These are phyloP conservation scores for Ptycholaimellus sp. DNA, from an alignment of 2,888 invertebrate species.

Conservation along the genomic window DNA sequence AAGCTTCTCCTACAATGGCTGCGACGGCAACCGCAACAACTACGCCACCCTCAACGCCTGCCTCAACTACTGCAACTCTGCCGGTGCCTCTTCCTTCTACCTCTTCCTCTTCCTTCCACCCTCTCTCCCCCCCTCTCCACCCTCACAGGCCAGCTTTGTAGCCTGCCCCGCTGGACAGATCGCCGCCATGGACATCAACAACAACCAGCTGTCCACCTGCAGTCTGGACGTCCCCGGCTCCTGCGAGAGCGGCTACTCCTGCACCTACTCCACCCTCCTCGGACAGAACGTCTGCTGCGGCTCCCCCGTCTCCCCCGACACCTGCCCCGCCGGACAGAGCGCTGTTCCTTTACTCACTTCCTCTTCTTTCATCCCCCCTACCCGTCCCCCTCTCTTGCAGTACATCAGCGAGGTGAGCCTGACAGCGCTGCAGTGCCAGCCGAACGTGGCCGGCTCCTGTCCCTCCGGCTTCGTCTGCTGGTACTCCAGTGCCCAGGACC, in stretches of 20 bases:
- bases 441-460: slow-evolving; percentile 22
- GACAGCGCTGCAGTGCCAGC: slow-evolving; percentile 24
- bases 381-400: too few species aligned
- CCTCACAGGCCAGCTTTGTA: too few species aligned
- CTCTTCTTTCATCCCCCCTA: too few species aligned
- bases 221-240: slow-evolving; percentile 16
- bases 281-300: slow-evolving; percentile 25
- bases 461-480: too few species aligned
- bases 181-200: slow-evolving; percentile 19
- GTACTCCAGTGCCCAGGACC: too few species aligned
- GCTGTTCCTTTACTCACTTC: neutral
- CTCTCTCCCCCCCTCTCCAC: too few species aligned
- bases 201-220: neutral
- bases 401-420: slow-evolving; percentile 23
- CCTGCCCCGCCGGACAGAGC: neutral
- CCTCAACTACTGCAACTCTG: slow-evolving; percentile 22
- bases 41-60: slow-evolving; percentile 21
- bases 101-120: too few species aligned
- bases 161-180: slow-evolving; percentile 12
- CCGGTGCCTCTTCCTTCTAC: slow-evolving; percentile 9
- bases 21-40: slow-evolving; percentile 24
- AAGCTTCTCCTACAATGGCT: slow-evolving; percentile 23
- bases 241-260: slow-evolving; percentile 22
- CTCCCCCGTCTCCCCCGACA: slow-evolving; percentile 6
- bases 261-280: slow-evolving; percentile 18